These are phyloP conservation scores for Heliconius hermathena DNA, from an alignment of 1,140 invertebrate genomes.

Conservation along the genomic window DNA sequence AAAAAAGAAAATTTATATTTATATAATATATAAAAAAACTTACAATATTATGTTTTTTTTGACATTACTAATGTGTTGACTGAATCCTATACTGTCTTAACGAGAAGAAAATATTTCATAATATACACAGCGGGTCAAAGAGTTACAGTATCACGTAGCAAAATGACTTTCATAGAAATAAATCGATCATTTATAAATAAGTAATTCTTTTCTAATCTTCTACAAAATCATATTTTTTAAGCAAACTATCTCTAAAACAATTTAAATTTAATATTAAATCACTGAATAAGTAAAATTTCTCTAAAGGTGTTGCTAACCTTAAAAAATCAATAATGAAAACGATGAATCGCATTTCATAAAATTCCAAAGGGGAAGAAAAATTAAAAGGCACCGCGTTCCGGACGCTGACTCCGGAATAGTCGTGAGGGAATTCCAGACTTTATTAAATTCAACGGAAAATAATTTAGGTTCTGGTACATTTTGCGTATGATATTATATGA, in stretches of 20 bases:
- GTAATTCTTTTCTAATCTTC: too few relatives aligned
- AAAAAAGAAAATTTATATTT: too few relatives aligned
- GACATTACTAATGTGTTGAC: too few relatives aligned
- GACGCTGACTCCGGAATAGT: slow-evolving; percentile 33
- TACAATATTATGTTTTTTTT: too few relatives aligned
- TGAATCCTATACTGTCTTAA: too few relatives aligned
- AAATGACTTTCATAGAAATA: too few relatives aligned
- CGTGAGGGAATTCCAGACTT: slow-evolving; percentile 37
- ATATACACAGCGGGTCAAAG: too few relatives aligned
- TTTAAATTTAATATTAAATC: neutral
- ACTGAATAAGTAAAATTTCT: neutral
- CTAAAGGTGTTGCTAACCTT: neutral
- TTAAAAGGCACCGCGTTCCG: slow-evolving; percentile 35
- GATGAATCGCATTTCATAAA: slow-evolving; percentile 41
- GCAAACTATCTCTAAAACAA: neutral
- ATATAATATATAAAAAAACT: too few relatives aligned
- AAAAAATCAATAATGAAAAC: slow-evolving; percentile 36
- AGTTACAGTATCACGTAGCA: too few relatives aligned
- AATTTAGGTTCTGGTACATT: slow-evolving; percentile 17
- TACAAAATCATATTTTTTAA: too few relatives aligned
- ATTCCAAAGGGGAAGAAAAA: slow-evolving; percentile 38
- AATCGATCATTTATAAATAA: too few relatives aligned
- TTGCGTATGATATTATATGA: neutral
- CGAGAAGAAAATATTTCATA: too few relatives aligned
- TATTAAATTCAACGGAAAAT: slow-evolving; percentile 39